These are phyloP conservation scores for Terrapene triunguis DNA, from an alignment of 2,113 vertebrate species.

Conservation along the genomic window DNA sequence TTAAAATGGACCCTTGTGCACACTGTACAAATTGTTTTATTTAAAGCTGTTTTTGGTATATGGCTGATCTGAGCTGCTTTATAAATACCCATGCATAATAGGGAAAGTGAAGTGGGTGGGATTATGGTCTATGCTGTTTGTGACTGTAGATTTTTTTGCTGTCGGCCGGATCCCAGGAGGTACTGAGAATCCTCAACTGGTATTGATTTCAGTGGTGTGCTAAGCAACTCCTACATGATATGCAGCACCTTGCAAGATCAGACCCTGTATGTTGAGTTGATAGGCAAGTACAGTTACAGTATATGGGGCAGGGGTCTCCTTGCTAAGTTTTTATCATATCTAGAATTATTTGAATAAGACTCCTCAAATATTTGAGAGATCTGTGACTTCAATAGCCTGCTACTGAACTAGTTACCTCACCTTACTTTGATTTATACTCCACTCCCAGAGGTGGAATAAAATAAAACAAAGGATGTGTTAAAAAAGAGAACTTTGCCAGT, in stretches of 20 bases:
- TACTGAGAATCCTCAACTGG: background rate
- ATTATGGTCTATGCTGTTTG: background rate
- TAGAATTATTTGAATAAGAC: constrained; percentile 6
- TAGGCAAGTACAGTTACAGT: background rate
- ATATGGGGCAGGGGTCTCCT: background rate
- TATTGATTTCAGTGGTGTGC: background rate
- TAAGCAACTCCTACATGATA: background rate
- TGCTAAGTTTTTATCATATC: background rate
- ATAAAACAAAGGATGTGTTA: constrained; percentile 69
- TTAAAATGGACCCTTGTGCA: background rate
- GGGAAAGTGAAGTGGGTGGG: background rate
- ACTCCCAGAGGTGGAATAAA: constrained; percentile 46
- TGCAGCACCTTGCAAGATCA: background rate
- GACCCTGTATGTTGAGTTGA: background rate
- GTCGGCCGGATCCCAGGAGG: background rate
- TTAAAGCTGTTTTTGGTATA: background rate
- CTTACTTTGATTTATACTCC: constrained; percentile 24
- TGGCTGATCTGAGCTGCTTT: background rate
- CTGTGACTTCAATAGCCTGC: constrained; percentile 54
- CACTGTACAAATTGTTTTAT: background rate
- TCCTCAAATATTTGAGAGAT: constrained; percentile 44
- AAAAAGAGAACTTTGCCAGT: constrained; percentile 62
- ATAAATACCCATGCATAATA: background rate
- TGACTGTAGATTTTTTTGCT: background rate
- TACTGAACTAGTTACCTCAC: constrained; percentile 61